Evolutionary conservation across 2,888 invertebrate species (phyloP).

Genomic region (Escarpia spicata): DNA sequence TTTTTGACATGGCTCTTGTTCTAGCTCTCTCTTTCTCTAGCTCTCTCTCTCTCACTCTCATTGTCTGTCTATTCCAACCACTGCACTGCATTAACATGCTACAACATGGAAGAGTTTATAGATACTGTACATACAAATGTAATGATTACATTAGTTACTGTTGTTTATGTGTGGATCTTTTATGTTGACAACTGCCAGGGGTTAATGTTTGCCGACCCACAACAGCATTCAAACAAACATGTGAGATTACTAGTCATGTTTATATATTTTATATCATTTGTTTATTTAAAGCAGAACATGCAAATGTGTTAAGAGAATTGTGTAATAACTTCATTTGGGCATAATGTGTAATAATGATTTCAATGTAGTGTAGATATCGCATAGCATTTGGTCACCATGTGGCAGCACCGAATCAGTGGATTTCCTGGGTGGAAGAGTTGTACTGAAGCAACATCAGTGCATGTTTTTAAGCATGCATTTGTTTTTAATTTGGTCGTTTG

Average conservation of each 20-base stretch:
- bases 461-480: conserved; percentile 6
- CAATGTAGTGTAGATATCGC: background rate
- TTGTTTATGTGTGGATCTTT: background rate
- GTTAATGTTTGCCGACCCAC: background rate
- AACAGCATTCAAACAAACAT: background rate
- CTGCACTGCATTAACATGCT: background rate
- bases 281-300: background rate
- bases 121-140: background rate
- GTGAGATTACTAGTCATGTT: conserved; percentile 13
- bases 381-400: background rate
- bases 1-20: too few species aligned
- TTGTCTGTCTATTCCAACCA: background rate
- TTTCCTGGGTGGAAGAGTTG: background rate
- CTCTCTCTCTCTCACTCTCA: background rate
- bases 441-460: background rate
- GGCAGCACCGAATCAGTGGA: background rate
- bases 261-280: background rate
- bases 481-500: background rate
- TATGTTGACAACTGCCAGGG: background rate
- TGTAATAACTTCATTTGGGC: background rate
- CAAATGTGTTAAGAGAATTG: background rate
- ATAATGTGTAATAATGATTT: background rate
- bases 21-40: background rate
- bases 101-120: background rate
- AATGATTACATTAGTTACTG: background rate